Evolutionary conservation across 2,113 vertebrate species (phyloP), one percentile per base, ranked within the genome.

Genomic region (Gulo gulo): DNA sequence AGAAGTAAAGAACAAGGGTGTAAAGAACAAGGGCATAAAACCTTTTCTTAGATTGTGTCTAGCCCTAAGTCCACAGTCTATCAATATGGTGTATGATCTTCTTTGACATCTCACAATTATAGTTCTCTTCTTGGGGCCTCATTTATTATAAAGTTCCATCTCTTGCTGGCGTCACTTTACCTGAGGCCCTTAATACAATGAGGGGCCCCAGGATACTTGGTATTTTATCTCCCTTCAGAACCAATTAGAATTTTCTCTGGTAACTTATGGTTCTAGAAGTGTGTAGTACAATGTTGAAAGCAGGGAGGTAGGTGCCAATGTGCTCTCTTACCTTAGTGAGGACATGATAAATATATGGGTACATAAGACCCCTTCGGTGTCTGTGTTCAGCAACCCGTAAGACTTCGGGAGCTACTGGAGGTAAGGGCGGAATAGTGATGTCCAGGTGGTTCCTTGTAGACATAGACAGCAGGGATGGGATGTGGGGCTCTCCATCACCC

Each of bases 371-470:
- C 97, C 99, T 99, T 91, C 99, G 98, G 98, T 99, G 99, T 98
- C 99, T 99, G 97, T 99, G 99, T 93, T 99, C 99, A 1, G 99
- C 99, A 97, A 99, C 99, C 81, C 99, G 98, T 86, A 99, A 99
- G 97, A 99, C 99, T 98, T 99, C 99, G 16, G 99, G 99, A 83
- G 99, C 99, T 92, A 99, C 99, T 96, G 99, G 99, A 93, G 99
- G 99, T 98, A 99, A 98, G 61, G 99, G 99, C 34, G 99, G 99
- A 36, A 99, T 99, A 97, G 99, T 99, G 97, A 99, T 99, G 98
- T 99, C 99, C 99, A 99, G 99, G 98, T 99, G 99, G 99, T 99
- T 99, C 85, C 99, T 99, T 1, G 99, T 99, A 90, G 99, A 99
- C 99, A 99, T 99, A 97, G 99, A 99, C 81, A 99, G 98, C 98